Base-by-base conservation (phyloP, 1,140 invertebrate species). In the Macrostomum lignano region DNA sequence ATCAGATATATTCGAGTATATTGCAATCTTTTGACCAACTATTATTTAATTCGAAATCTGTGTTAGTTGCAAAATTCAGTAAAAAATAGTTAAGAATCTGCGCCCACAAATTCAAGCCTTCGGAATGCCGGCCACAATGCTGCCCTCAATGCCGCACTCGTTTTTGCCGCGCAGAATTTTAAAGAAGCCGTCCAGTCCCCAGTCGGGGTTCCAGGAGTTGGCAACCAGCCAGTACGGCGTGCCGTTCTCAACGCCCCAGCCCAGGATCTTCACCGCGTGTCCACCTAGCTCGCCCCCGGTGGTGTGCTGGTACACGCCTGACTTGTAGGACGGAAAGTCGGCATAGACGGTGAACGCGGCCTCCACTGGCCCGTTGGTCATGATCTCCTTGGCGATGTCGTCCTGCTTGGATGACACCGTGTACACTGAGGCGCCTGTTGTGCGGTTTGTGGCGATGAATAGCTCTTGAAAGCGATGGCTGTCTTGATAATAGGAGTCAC, bases 161-260 rank as follows among this genome's bases (percentile, higher is more conserved):
- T 84, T 67, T 33, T 60, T 48, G n/a, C 79, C 79, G 43, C 77
- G 61, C 5, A 73, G 53, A 26, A 86, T 82, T 50, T 77, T 78
- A 63, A 88, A 84, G 51, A 67, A 72, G 7, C 81, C 53, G 33
- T 49, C 40, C 43, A 63, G 55, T 38, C 65, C 77, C 78, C 78
- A 84, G 45, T 81, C 76, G 5, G 62, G 60, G 52, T 84, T 84
- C 78, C 78, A 86, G 0, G 75, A 81, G 59, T 86, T 86, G 25
- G 73, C 77, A 42, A 78, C 66, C 1, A 78, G 61, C 79, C 79
- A 88, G 49, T 82, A 88, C 20, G 71, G 70, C 21, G 63, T 65
- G 1, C 65, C 66, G 35, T 72, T 65, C 47, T 79, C 75, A 3
- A 67, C 66, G 14, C 77, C 77, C 72, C 74, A 82, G 15, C 79